phyloP scores from a whole-genome alignment of 2,888 invertebrate species.

The Volucella zonaria region DNA sequence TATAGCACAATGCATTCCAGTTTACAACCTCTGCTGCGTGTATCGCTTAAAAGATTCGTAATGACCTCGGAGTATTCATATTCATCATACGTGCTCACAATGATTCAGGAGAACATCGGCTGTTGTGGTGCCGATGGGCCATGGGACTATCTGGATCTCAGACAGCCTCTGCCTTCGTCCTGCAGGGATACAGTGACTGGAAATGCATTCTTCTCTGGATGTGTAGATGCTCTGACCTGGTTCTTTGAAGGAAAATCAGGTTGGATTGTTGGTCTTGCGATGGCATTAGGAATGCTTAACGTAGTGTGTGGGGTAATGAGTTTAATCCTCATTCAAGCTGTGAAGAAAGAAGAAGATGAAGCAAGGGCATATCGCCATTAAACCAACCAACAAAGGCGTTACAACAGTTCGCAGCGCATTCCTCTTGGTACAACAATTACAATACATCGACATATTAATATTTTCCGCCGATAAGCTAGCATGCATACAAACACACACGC shows the following conservation, averaged over 20 bases:
- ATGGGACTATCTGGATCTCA: slow-evolving; percentile 89
- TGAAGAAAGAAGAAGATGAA: slow-evolving; percentile 89
- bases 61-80: slow-evolving; percentile 89
- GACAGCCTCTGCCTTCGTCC: slow-evolving; percentile 91
- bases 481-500: slow-evolving; percentile 26
- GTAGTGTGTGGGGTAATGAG: slow-evolving; percentile 90
- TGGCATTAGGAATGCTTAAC: slow-evolving; percentile 89
- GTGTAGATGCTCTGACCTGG: slow-evolving; percentile 94
- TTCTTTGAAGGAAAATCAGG: slow-evolving; percentile 92
- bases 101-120: slow-evolving; percentile 94
- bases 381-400: slow-evolving; percentile 37
- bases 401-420: slow-evolving; percentile 45
- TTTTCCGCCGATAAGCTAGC: slow-evolving; percentile 57
- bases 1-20: slow-evolving; percentile 91
- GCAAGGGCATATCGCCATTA: slow-evolving; percentile 84
- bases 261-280: slow-evolving; percentile 91
- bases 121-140: slow-evolving; percentile 95
- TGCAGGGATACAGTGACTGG: slow-evolving; percentile 95
- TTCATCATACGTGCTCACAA: slow-evolving; percentile 87
- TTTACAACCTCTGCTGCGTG: slow-evolving; percentile 89
- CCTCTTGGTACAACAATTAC: slow-evolving; percentile 47
- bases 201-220: slow-evolving; percentile 94
- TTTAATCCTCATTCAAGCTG: slow-evolving; percentile 87
- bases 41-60: slow-evolving; percentile 88
- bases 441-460: slow-evolving; percentile 38